These are phyloP conservation scores for Diuraphis noxia DNA, from an alignment of 1,140 invertebrate species.

Conservation along the genomic window DNA sequence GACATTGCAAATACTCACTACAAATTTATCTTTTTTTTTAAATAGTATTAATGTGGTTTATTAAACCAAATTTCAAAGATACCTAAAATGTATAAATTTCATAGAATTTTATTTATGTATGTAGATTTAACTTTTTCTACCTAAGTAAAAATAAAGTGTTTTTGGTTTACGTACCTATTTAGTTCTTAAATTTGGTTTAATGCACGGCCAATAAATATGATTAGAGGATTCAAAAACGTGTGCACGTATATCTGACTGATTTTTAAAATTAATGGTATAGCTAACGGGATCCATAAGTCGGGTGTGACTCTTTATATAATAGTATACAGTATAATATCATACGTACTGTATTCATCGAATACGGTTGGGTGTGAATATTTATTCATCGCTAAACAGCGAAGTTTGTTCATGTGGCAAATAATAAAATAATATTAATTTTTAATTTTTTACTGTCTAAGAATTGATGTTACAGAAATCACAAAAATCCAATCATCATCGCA, in stretches of 20 bases:
- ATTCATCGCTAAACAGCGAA: neutral
- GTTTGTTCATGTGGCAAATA: neutral
- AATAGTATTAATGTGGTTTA: neutral
- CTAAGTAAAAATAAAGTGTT: neutral
- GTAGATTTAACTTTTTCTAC: neutral
- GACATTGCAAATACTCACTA: neutral
- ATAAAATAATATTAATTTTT: neutral
- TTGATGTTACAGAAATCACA: too few relatives aligned
- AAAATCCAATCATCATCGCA: too few relatives aligned
- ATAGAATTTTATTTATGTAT: neutral
- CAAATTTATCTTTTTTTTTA: neutral
- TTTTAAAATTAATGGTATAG: conserved; percentile 29
- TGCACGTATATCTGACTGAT: neutral
- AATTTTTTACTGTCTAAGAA: neutral
- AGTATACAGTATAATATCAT: neutral
- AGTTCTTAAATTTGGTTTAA: neutral
- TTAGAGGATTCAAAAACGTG: conserved; percentile 3
- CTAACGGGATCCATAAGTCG: conserved; percentile 7
- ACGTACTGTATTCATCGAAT: neutral
- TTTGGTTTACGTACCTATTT: neutral
- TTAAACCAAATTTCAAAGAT: neutral
- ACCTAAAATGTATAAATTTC: neutral
- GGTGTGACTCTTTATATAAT: conserved; percentile 17
- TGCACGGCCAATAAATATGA: neutral
- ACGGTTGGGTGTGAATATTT: conserved; percentile 7